phyloP scores from a whole-genome alignment of 2,113 vertebrate species.

The Phyllopteryx taeniolatus region DNA sequence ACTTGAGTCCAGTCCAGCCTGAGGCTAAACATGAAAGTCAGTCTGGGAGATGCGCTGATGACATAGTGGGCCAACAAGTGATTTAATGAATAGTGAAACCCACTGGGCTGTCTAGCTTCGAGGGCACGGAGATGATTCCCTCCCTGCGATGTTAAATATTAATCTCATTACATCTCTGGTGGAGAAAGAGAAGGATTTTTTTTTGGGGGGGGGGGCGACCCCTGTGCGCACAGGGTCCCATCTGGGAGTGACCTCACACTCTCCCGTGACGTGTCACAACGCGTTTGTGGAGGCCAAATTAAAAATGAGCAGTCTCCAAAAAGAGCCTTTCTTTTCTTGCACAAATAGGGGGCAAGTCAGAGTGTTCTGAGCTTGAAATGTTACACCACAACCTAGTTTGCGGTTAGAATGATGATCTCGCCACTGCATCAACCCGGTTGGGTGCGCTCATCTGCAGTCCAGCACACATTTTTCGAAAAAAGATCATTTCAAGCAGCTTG shows the following conservation, averaged over 20 bases:
- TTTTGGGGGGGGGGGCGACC: slow-evolving; percentile 10
- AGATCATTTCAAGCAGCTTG: background rate
- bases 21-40: slow-evolving; percentile 39
- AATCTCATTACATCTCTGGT: slow-evolving; percentile 44
- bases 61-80: slow-evolving; percentile 50
- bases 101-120: slow-evolving; percentile 42
- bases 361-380: background rate
- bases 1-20: slow-evolving; percentile 28
- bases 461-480: background rate
- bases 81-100: slow-evolving; percentile 60
- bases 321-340: slow-evolving; percentile 22
- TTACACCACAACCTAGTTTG: background rate
- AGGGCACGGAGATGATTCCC: slow-evolving; percentile 51
- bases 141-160: slow-evolving; percentile 56
- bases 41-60: slow-evolving; percentile 32
- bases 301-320: slow-evolving; percentile 27
- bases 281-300: slow-evolving; percentile 53
- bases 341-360: slow-evolving; percentile 40
- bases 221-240: slow-evolving; percentile 31
- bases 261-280: slow-evolving; percentile 55
- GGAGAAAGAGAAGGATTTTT: slow-evolving; percentile 6
- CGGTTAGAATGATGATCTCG: background rate
- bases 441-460: background rate
- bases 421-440: background rate
- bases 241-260: slow-evolving; percentile 48